phyloP scores from a whole-genome alignment of 1,140 invertebrate genomes.

The Orchestia grillus region DNA sequence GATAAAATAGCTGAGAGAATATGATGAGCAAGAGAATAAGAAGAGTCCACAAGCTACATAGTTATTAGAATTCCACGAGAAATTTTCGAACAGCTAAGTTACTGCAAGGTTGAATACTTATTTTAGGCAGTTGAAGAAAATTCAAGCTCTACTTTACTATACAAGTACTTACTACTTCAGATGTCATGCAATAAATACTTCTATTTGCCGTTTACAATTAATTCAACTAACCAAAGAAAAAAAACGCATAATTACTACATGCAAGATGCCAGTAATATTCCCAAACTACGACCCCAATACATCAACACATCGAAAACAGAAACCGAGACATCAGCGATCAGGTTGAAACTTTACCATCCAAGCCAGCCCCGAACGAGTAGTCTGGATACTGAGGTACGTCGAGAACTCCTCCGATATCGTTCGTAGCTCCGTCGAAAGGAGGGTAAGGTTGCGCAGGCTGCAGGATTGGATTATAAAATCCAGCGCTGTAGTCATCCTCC shows the following conservation, averaged over 20 bases:
- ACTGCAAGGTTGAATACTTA: no score
- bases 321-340: neutral
- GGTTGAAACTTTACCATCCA: neutral
- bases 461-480: neutral
- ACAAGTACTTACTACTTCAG: neutral
- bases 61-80: neutral
- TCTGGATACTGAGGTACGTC: conserved; percentile 28
- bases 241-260: neutral
- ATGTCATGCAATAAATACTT: neutral
- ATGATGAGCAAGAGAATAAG: neutral
- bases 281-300: neutral
- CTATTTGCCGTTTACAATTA: neutral
- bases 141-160: neutral
- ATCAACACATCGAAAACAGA: neutral
- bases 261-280: neutral
- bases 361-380: conserved; percentile 2
- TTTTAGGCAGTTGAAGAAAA: no score
- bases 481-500: neutral
- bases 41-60: neutral
- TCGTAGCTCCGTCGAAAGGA: neutral
- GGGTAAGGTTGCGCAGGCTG: neutral
- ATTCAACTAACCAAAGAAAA: neutral
- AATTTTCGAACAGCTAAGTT: no score
- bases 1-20: neutral
- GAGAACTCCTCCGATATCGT: neutral